Conservation (phyloP, 2,888 invertebrate genomes). For the Apodemia mormo region DNA sequence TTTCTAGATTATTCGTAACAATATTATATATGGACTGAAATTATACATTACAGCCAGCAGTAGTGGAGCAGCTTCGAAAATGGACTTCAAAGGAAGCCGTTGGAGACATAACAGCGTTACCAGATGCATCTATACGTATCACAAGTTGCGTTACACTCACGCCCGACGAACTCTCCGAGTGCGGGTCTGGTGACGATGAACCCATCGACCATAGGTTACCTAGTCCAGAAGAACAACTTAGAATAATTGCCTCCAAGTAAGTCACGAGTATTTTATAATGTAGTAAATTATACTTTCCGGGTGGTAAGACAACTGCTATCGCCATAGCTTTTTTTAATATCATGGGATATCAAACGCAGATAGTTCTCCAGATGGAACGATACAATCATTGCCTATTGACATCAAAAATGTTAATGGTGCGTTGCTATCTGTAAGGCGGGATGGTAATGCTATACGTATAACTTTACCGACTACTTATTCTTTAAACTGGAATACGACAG, state of each 20-base stretch:
- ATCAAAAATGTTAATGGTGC: too few species aligned
- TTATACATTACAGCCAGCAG: constrained; percentile 86
- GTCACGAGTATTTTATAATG: constrained; percentile 1
- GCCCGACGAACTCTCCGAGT: constrained; percentile 77
- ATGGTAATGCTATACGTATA: too few species aligned
- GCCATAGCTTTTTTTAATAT: too few species aligned
- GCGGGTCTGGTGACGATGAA: constrained; percentile 84
- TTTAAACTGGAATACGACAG: too few species aligned
- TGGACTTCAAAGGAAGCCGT: constrained; percentile 93
- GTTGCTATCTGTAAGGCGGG: too few species aligned
- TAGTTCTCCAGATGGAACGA: too few species aligned
- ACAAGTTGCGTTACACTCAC: constrained; percentile 74
- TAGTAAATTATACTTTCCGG: neutral
- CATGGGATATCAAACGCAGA: too few species aligned
- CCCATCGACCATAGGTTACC: constrained; percentile 92
- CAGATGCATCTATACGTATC: constrained; percentile 89
- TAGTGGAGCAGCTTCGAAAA: constrained; percentile 88
- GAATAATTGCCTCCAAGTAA: constrained; percentile 91
- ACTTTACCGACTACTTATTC: too few species aligned
- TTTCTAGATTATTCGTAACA: neutral
- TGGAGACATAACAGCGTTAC: constrained; percentile 90
- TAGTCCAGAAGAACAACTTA: constrained; percentile 92
- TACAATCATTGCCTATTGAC: too few species aligned
- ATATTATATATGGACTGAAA: neutral
- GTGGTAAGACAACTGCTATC: too few species aligned